Evolutionary conservation across 2,888 invertebrate species (phyloP).

Genomic region (Cerastis rubricosa): DNA sequence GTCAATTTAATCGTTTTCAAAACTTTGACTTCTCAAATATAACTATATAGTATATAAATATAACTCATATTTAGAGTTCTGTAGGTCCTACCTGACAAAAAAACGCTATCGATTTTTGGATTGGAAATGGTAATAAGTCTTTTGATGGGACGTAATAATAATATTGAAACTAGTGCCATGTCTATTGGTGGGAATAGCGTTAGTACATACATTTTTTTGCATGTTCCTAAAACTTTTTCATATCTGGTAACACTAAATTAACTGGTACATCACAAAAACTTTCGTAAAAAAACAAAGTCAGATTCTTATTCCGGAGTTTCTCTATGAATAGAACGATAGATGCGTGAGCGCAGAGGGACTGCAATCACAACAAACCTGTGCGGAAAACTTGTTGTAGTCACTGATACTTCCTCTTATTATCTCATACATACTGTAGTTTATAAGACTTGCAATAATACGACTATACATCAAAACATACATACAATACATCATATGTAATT

Average conservation of each 20-base stretch:
- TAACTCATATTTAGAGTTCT: no score
- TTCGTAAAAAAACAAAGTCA: not conserved
- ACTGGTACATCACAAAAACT: not conserved
- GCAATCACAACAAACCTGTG: not conserved
- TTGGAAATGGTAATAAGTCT: no score
- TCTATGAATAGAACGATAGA: not conserved
- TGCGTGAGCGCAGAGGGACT: not conserved
- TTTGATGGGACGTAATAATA: no score
- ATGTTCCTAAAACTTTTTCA: not conserved
- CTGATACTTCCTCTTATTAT: not conserved
- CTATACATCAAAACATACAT: not conserved
- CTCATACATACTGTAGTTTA: not conserved
- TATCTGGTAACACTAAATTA: not conserved
- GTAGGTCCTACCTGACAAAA: no score
- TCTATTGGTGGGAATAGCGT: no score
- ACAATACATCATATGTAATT: no score
- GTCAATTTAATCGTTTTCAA: no score
- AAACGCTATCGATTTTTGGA: no score
- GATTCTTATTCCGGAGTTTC: conserved; percentile 16
- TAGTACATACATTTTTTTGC: no score
- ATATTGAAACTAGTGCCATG: no score
- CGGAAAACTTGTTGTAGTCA: conserved; percentile 1
- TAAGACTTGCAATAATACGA: not conserved
- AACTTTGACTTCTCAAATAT: no score
- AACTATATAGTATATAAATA: no score